Evolutionary conservation across 1,140 invertebrate genomes (phyloP).

Genomic region (Drosophila tsacasi): DNA sequence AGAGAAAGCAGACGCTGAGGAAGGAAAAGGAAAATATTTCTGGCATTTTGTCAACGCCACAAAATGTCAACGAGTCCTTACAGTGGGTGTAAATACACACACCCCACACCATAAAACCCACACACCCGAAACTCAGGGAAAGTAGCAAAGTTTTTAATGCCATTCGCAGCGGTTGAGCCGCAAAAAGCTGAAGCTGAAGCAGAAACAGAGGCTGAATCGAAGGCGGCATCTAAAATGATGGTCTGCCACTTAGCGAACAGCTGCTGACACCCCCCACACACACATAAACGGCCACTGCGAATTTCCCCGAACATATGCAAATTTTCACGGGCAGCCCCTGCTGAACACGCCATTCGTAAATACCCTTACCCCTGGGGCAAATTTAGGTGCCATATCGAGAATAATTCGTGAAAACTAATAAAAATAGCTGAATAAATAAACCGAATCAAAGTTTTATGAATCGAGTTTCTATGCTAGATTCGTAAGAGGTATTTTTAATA

Average conservation of each 20-base stretch:
- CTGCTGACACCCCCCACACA: conserved; percentile 38
- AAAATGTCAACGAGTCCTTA: conserved; percentile 61
- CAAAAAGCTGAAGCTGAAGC: conserved; percentile 12
- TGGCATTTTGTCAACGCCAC: conserved; percentile 61
- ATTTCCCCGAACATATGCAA: conserved; percentile 77
- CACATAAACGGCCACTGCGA: conserved; percentile 47
- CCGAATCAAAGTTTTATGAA: conserved; percentile 16
- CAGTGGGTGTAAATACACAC: conserved; percentile 47
- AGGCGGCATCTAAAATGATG: conserved; percentile 36
- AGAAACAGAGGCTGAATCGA: background rate
- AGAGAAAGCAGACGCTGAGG: conserved; percentile 7
- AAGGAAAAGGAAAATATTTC: conserved; percentile 48
- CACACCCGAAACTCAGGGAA: conserved; percentile 9
- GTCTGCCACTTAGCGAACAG: conserved; percentile 63
- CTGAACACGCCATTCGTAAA: conserved; percentile 24
- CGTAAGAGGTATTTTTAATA: background rate
- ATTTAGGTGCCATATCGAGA: conserved; percentile 2
- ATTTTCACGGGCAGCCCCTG: conserved; percentile 67
- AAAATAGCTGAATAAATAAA: conserved; percentile 30
- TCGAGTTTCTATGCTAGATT: background rate
- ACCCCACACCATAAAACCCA: background rate
- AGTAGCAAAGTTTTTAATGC: conserved; percentile 69
- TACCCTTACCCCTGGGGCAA: conserved; percentile 18
- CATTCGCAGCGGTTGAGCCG: conserved; percentile 53
- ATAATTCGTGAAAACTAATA: conserved; percentile 10